A percentile compares a stretch with the other conserved stretches of the same genome.
phyloP scores from a whole-genome alignment of 1,140 invertebrate species.

The Pseudomyrmex pallidus region DNA sequence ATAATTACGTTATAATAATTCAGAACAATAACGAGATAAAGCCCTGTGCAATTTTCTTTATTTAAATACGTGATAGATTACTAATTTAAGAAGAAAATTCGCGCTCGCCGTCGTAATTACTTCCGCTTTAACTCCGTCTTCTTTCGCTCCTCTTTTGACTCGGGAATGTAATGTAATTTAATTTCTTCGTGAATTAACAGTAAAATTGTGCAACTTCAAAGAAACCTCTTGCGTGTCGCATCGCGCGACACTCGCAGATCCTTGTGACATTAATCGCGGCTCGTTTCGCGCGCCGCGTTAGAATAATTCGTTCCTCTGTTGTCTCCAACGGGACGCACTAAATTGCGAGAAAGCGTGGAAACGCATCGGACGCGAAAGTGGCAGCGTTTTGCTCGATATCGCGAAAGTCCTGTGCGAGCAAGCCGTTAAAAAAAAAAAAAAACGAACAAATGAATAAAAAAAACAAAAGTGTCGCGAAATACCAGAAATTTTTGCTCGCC shows the following conservation, averaged over 20 bases:
- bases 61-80: constrained; percentile 29
- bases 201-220: constrained; percentile 5
- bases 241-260: neutral
- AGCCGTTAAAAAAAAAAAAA: constrained; percentile 1
- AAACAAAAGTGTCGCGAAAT: neutral
- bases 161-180: constrained; percentile 25
- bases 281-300: neutral
- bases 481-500: neutral
- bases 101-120: constrained; percentile 14
- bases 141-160: constrained; percentile 5
- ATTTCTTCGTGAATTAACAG: constrained; percentile 41
- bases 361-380: neutral
- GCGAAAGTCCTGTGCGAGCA: neutral
- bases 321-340: constrained; percentile 13
- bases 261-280: constrained; percentile 13
- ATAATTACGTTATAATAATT: no score
- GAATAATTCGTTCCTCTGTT: neutral
- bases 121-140: constrained; percentile 8
- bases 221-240: neutral
- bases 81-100: constrained; percentile 8
- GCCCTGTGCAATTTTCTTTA: constrained; percentile 21
- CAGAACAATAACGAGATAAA: neutral
- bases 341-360: constrained; percentile 5
- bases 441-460: neutral
- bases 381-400: neutral